Evolutionary conservation across 2,888 invertebrate genomes (phyloP).

Genomic region (Harpalus rubripes): DNA sequence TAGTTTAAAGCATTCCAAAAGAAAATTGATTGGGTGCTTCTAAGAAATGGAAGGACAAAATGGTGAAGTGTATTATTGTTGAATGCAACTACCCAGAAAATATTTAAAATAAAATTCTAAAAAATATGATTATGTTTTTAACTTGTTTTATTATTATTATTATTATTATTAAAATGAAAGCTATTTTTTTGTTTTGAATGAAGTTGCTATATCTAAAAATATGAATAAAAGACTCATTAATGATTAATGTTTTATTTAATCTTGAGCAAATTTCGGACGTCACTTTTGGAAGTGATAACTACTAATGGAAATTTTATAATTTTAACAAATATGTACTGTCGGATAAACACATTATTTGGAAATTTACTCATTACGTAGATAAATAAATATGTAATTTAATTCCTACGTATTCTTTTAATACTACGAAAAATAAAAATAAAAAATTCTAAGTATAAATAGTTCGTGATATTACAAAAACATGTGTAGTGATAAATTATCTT

Average conservation of each 20-base stretch:
- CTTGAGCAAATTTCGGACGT: background rate
- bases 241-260: background rate
- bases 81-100: too few relatives aligned
- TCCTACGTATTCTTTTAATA: background rate
- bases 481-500: constrained; percentile 3
- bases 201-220: background rate
- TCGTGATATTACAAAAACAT: background rate
- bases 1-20: too few relatives aligned
- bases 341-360: constrained; percentile 2
- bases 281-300: background rate
- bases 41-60: too few relatives aligned
- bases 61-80: too few relatives aligned
- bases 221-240: background rate
- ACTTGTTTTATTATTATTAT: too few relatives aligned
- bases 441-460: background rate
- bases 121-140: too few relatives aligned
- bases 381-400: background rate
- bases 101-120: too few relatives aligned
- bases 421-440: background rate
- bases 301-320: background rate
- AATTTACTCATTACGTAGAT: background rate
- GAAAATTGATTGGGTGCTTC: too few relatives aligned
- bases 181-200: background rate
- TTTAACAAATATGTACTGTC: background rate
- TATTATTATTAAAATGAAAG: too few relatives aligned